phyloP scores from a whole-genome alignment of 2,797 vertebrate species.

The Amphiprion clarkii region DNA sequence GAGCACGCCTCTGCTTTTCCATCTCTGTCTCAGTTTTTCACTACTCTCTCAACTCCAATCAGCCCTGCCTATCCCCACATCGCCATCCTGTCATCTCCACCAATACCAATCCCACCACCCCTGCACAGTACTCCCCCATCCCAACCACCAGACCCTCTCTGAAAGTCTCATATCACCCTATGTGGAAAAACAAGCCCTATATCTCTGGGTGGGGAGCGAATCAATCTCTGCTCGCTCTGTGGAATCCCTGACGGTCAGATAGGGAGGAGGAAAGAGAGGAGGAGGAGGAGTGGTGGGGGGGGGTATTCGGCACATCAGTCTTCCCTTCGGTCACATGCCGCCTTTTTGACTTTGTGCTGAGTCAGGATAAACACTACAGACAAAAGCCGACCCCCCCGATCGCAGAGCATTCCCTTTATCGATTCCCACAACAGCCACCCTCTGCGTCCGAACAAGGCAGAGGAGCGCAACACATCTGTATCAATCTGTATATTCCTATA shows the following conservation, averaged over 20 bases:
- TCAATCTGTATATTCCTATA: slow-evolving; percentile 72
- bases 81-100: slow-evolving; percentile 72
- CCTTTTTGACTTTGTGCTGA: slow-evolving; percentile 77
- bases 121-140: slow-evolving; percentile 32
- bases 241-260: slow-evolving; percentile 74
- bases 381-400: slow-evolving; percentile 62
- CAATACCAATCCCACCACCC: slow-evolving; percentile 63
- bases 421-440: slow-evolving; percentile 66
- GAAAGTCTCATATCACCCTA: slow-evolving; percentile 72
- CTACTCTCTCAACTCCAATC: slow-evolving; percentile 73
- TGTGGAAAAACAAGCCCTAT: slow-evolving; percentile 77
- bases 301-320: slow-evolving; percentile 66
- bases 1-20: slow-evolving; percentile 58
- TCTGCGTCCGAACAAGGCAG: slow-evolving; percentile 47
- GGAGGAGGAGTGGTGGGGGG: neutral
- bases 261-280: neutral
- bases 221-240: slow-evolving; percentile 77
- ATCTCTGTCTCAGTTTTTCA: slow-evolving; percentile 73
- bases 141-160: slow-evolving; percentile 44
- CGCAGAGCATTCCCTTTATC: slow-evolving; percentile 63
- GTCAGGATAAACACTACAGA: slow-evolving; percentile 74
- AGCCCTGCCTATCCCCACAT: slow-evolving; percentile 76
- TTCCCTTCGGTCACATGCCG: slow-evolving; percentile 69
- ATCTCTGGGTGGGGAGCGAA: slow-evolving; percentile 73
- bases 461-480: slow-evolving; percentile 70